phyloP scores from a whole-genome alignment of 1,140 invertebrate species.

The Drosophila lini region DNA sequence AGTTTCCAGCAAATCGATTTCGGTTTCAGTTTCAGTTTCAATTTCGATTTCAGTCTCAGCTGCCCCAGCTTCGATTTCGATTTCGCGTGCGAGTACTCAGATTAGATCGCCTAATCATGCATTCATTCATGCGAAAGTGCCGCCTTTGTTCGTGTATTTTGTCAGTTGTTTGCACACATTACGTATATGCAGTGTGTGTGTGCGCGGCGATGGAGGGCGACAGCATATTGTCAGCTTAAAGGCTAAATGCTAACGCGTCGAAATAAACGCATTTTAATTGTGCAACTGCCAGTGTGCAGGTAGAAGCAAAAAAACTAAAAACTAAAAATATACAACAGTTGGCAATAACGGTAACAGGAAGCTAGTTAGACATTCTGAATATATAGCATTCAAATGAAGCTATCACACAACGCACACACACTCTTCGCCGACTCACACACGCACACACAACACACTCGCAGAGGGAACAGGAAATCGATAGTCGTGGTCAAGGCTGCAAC shows the following conservation, averaged over 20 bases:
- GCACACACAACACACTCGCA: background rate
- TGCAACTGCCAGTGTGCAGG: slow-evolving; percentile 13
- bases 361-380: slow-evolving; percentile 56
- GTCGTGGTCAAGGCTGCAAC: slow-evolving; percentile 79
- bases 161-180: slow-evolving; percentile 29
- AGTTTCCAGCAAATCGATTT: slow-evolving; percentile 57
- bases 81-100: slow-evolving; percentile 41
- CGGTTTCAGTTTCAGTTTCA: slow-evolving; percentile 39
- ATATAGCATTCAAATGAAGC: slow-evolving; percentile 36
- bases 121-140: slow-evolving; percentile 64
- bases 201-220: slow-evolving; percentile 24
- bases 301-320: slow-evolving; percentile 21
- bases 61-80: slow-evolving; percentile 17
- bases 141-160: slow-evolving; percentile 23
- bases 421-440: slow-evolving; percentile 1
- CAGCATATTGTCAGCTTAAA: slow-evolving; percentile 54
- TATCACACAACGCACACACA: background rate
- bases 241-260: slow-evolving; percentile 55
- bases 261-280: slow-evolving; percentile 52
- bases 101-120: slow-evolving; percentile 61
- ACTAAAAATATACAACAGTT: slow-evolving; percentile 22
- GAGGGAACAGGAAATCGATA: slow-evolving; percentile 79
- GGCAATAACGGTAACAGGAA: slow-evolving; percentile 63
- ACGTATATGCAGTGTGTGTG: slow-evolving; percentile 58
- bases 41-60: slow-evolving; percentile 44